Evolutionary conservation across 2,113 vertebrate species (phyloP).

Genomic region (Amblyornis subalaris): DNA sequence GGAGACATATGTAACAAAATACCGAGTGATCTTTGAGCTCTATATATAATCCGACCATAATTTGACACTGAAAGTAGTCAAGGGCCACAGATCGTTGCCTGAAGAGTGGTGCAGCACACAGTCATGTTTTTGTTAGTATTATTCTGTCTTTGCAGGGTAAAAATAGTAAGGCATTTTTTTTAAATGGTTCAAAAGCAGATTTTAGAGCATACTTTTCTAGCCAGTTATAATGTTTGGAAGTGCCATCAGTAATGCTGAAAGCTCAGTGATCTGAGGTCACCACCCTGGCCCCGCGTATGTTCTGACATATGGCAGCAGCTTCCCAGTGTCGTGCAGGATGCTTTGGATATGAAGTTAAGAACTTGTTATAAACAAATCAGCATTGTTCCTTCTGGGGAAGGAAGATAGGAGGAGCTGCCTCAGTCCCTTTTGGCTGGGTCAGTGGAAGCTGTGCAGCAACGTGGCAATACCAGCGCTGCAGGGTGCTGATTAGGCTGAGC

Average conservation of each 20-base stretch:
- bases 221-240: background rate
- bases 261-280: background rate
- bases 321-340: accelerated
- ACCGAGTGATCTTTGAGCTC: accelerated
- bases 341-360: background rate
- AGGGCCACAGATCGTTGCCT: background rate
- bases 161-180: background rate
- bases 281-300: accelerated
- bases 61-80: background rate
- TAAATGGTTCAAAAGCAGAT: background rate
- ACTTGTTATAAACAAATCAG: background rate
- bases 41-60: background rate
- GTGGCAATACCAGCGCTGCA: background rate
- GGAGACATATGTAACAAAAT: background rate
- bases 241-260: background rate
- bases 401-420: background rate
- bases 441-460: background rate
- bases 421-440: background rate
- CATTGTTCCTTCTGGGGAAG: background rate
- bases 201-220: background rate
- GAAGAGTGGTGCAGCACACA: too few relatives aligned
- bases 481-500: background rate
- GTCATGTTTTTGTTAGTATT: accelerated
- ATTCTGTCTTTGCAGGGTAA: background rate
- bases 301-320: background rate